Percentiles rank a stretch among this genome's conserved stretches.
Evolutionary conservation across 2,113 vertebrate species (phyloP).

Genomic region (Pterocles orientalis): DNA sequence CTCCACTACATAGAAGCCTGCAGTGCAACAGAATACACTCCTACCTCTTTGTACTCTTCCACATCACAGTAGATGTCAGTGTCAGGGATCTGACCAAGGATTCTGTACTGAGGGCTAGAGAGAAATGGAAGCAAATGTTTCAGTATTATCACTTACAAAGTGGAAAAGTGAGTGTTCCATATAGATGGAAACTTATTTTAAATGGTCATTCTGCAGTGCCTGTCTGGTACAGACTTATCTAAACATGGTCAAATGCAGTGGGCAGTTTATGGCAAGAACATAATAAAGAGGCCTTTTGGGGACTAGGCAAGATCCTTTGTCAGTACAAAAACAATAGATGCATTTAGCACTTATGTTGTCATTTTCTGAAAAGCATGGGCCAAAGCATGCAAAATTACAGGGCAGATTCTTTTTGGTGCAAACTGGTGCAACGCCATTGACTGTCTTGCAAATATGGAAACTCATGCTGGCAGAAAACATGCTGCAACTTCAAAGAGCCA

Average conservation of each 20-base stretch:
- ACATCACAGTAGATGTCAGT: constrained; percentile 90
- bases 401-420: not conserved
- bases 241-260: not conserved
- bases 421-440: not conserved
- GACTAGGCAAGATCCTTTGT: not conserved
- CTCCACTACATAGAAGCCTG: not conserved
- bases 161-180: not conserved
- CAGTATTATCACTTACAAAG: not conserved
- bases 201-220: not conserved
- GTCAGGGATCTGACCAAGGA: constrained; percentile 86
- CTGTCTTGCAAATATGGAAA: not conserved
- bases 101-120: constrained; percentile 83
- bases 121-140: constrained; percentile 26
- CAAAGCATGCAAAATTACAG: not conserved
- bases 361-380: not conserved
- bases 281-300: not conserved
- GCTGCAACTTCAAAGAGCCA: not conserved
- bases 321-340: not conserved
- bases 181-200: not conserved
- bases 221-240: not conserved
- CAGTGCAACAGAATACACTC: not conserved
- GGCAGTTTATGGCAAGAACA: not conserved
- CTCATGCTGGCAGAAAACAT: not conserved
- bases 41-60: constrained; percentile 91
- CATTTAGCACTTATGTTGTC: not conserved